phyloP scores from a whole-genome alignment of 2,113 vertebrate genomes.

The Panthera leo region DNA sequence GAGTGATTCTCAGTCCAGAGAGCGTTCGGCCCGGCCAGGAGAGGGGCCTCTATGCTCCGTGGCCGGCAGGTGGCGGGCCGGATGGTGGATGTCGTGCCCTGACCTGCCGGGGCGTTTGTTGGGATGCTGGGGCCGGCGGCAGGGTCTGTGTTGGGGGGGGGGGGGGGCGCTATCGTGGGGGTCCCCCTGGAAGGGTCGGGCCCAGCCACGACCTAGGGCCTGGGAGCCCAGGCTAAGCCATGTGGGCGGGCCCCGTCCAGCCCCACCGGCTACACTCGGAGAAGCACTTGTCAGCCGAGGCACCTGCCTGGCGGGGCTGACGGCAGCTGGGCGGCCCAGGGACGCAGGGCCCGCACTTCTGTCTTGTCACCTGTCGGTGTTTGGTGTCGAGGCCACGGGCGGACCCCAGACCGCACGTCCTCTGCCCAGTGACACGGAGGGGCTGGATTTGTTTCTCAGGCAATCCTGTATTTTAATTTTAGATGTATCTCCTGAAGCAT shows the following conservation, averaged over 20 bases:
- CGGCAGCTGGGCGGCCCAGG: neutral
- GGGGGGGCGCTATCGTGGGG: neutral
- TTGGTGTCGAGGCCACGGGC: constrained; percentile 66
- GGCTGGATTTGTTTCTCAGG: constrained; percentile 89
- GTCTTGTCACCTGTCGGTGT: constrained; percentile 63
- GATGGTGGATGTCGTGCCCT: neutral
- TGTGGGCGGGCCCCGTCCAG: neutral
- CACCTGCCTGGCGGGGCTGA: neutral
- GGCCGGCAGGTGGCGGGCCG: neutral
- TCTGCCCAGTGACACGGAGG: constrained; percentile 77
- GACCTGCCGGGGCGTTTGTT: constrained; percentile 51
- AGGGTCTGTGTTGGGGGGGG: constrained; percentile 52
- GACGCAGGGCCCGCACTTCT: constrained; percentile 64
- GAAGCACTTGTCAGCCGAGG: constrained; percentile 73
- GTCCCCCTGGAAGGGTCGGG: neutral
- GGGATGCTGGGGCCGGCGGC: constrained; percentile 20
- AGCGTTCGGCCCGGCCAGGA: constrained; percentile 8
- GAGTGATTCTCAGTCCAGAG: constrained; percentile 60
- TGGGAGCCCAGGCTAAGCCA: constrained; percentile 65
- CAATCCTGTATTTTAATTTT: constrained; percentile 88
- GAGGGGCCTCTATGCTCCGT: constrained; percentile 17
- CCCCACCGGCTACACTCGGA: neutral
- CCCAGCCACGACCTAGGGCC: constrained; percentile 34
- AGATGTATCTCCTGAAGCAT: constrained; percentile 86
- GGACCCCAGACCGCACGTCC: constrained; percentile 67